Conservation (phyloP, 2,113 vertebrate species). For the Microtus richardsoni region DNA sequence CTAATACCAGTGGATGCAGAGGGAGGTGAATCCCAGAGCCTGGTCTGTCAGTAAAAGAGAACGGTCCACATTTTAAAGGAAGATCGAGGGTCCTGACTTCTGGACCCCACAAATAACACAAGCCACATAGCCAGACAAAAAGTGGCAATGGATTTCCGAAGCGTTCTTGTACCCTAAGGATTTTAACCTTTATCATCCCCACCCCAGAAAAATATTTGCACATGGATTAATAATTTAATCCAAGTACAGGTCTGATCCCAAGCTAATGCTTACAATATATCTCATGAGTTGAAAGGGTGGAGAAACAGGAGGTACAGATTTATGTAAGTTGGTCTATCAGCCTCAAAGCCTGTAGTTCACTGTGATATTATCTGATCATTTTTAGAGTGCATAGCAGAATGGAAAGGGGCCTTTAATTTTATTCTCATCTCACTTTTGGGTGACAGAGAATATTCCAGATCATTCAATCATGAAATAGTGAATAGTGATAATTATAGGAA, state of each 20-base stretch:
- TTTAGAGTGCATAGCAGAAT: not conserved
- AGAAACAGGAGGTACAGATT: not conserved
- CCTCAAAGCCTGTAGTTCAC: not conserved
- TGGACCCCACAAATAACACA: not conserved
- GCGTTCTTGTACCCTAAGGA: not conserved
- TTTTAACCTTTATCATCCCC: not conserved
- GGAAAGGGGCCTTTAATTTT: not conserved
- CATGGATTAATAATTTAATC: not conserved
- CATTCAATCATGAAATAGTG: conserved; percentile 36
- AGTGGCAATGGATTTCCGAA: conserved; percentile 36
- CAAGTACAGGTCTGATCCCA: not conserved
- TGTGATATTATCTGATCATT: not conserved
- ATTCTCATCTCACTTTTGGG: not conserved
- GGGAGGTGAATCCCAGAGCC: not conserved
- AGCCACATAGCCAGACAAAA: not conserved
- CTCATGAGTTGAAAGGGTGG: not conserved
- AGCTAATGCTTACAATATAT: not conserved
- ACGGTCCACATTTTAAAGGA: not conserved
- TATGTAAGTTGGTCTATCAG: not conserved
- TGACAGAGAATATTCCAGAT: not conserved
- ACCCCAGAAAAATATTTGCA: conserved; percentile 42
- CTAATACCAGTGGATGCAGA: not conserved
- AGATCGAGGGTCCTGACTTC: not conserved
- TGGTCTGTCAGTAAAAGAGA: not conserved
- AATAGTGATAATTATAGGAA: not conserved